Evolutionary conservation across 2,113 vertebrate species (phyloP).

Genomic region (Colaptes auratus): DNA sequence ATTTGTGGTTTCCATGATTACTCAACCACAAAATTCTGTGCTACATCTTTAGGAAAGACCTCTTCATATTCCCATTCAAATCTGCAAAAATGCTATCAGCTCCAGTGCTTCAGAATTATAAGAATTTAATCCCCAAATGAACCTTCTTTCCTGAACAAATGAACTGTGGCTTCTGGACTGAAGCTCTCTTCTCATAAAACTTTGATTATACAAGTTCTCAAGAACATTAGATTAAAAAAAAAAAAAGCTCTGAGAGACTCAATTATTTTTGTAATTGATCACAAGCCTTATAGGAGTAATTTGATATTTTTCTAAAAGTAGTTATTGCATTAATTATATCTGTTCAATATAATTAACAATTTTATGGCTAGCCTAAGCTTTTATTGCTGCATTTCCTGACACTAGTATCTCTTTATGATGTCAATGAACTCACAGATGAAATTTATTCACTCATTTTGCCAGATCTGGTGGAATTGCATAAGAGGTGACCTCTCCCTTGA

Average conservation of each 20-base stretch:
- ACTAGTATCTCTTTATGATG: background rate
- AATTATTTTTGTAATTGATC: background rate
- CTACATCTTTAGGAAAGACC: background rate
- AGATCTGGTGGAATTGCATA: background rate
- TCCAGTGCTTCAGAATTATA: background rate
- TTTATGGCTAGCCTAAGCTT: background rate
- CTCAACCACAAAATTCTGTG: background rate
- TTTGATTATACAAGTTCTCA: background rate
- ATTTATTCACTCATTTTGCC: background rate
- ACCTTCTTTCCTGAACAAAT: constrained; percentile 1
- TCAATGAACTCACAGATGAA: background rate
- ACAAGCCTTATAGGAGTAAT: background rate
- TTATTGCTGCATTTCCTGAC: background rate
- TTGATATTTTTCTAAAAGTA: background rate
- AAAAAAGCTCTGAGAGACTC: background rate
- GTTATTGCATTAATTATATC: background rate
- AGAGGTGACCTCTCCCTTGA: background rate
- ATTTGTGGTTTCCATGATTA: background rate
- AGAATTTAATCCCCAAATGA: background rate
- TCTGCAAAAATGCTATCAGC: background rate
- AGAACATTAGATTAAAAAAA: background rate
- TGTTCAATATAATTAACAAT: background rate
- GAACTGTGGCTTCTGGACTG: constrained; percentile 5
- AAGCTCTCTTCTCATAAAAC: background rate
- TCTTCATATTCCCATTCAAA: background rate